Conservation (phyloP, 2,113 vertebrate genomes). For the Poeciliopsis occidentalis region DNA sequence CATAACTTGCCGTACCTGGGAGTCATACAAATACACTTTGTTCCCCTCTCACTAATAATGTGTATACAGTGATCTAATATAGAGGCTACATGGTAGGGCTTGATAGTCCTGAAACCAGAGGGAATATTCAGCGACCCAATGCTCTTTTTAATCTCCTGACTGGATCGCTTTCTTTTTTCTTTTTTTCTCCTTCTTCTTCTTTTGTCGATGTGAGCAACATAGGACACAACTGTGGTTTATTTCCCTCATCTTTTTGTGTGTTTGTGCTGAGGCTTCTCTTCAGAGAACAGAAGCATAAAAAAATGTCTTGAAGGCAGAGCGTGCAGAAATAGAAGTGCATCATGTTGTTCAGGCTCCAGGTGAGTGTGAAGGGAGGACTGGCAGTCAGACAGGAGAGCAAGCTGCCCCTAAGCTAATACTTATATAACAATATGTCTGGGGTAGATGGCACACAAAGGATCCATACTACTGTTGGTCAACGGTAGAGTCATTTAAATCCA, state of each 20-base stretch:
- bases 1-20: conserved; percentile 72
- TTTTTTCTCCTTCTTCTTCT: not conserved
- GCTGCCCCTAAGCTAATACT: conserved; percentile 69
- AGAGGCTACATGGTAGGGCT: conserved; percentile 47
- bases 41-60: conserved; percentile 72
- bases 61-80: conserved; percentile 73
- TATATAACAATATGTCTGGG: conserved; percentile 73
- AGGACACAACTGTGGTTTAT: conserved; percentile 36
- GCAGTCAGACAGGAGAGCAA: conserved; percentile 56
- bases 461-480: conserved; percentile 73
- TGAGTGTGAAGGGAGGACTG: conserved; percentile 55
- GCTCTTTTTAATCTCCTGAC: conserved; percentile 57
- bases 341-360: conserved; percentile 62
- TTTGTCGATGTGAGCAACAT: conserved; percentile 19
- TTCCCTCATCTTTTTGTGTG: conserved; percentile 51
- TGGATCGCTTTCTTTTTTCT: conserved; percentile 39
- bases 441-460: conserved; percentile 75
- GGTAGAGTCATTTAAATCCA: conserved; percentile 70
- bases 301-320: conserved; percentile 52
- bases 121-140: conserved; percentile 48
- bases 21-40: conserved; percentile 71
- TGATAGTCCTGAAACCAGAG: conserved; percentile 53
- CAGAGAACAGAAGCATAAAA: conserved; percentile 60
- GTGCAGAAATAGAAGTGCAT: conserved; percentile 67
- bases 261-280: conserved; percentile 61